Evolutionary conservation across 2,797 vertebrate genomes (phyloP).

Genomic region (Halcyon chelicuti): DNA sequence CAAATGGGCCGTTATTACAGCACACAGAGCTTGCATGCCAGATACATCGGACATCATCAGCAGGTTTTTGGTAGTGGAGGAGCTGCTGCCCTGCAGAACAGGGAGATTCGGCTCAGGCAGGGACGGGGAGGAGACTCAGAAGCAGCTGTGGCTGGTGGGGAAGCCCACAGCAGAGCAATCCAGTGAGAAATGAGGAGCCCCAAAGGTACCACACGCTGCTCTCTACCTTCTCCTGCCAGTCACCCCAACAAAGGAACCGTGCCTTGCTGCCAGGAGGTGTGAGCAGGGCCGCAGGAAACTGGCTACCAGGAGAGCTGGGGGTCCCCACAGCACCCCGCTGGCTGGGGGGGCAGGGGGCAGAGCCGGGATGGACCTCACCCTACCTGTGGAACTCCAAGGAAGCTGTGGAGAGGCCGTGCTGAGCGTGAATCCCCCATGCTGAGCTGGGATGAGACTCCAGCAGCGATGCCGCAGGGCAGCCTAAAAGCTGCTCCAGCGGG

Average conservation of each 20-base stretch:
- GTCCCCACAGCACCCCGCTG: fast-evolving
- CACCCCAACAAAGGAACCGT: fast-evolving
- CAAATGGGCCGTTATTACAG: neutral
- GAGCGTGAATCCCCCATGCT: fast-evolving
- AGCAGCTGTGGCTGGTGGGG: neutral
- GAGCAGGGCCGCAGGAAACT: fast-evolving
- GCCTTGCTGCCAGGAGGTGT: neutral
- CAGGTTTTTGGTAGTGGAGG: neutral
- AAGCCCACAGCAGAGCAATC: fast-evolving
- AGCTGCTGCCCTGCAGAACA: neutral
- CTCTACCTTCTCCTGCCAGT: too few relatives aligned
- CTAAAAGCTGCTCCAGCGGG: neutral
- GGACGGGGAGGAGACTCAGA: neutral
- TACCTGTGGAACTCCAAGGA: neutral
- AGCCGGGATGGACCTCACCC: fast-evolving
- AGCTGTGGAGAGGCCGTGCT: neutral
- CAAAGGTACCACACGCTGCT: neutral
- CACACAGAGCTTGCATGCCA: neutral
- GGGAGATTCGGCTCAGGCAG: fast-evolving
- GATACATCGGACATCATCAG: neutral
- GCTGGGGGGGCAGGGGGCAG: neutral
- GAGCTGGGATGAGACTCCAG: fast-evolving
- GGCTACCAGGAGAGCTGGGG: neutral
- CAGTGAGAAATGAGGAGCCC: neutral
- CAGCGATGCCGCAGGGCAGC: neutral